Percentiles rank a stretch among this genome's conserved stretches.
phyloP scores from a whole-genome alignment of 2,797 vertebrate species.

The Poecilia wingei region DNA sequence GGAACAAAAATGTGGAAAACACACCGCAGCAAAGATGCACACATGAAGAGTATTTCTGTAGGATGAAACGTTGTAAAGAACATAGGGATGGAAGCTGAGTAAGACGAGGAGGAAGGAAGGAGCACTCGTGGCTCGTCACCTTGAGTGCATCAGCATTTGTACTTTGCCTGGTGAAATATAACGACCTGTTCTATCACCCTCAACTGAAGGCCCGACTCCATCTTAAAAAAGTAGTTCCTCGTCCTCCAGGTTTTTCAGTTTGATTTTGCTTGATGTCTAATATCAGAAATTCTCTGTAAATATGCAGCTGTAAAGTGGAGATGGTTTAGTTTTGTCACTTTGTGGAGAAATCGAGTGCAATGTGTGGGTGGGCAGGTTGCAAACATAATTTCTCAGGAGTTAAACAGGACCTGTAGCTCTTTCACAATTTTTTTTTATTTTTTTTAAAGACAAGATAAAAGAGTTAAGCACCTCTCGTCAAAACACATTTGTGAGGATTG shows the following conservation, averaged over 20 bases:
- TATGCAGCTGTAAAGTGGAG: conserved; percentile 31
- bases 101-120: conserved; percentile 22
- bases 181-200: conserved; percentile 76
- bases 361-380: conserved; percentile 45
- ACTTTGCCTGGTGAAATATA: conserved; percentile 66
- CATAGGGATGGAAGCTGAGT: conserved; percentile 46
- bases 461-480: conserved; percentile 47
- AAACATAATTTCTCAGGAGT: conserved; percentile 55
- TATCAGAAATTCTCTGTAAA: conserved; percentile 57
- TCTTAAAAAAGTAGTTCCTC: conserved; percentile 55
- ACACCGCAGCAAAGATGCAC: conserved; percentile 37
- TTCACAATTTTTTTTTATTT: not conserved
- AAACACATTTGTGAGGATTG: conserved; percentile 37
- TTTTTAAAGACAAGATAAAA: conserved; percentile 18
- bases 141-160: conserved; percentile 72
- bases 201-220: conserved; percentile 63
- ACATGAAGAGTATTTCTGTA: conserved; percentile 34
- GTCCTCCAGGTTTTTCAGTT: conserved; percentile 16
- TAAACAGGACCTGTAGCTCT: conserved; percentile 33
- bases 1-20: not conserved
- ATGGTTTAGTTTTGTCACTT: conserved; percentile 48
- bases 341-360: conserved; percentile 57
- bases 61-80: conserved; percentile 41
- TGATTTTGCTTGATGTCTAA: conserved; percentile 75
- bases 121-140: conserved; percentile 68